These are phyloP conservation scores for Plectropomus leopardus DNA, from an alignment of 2,113 vertebrate genomes.

Conservation along the genomic window DNA sequence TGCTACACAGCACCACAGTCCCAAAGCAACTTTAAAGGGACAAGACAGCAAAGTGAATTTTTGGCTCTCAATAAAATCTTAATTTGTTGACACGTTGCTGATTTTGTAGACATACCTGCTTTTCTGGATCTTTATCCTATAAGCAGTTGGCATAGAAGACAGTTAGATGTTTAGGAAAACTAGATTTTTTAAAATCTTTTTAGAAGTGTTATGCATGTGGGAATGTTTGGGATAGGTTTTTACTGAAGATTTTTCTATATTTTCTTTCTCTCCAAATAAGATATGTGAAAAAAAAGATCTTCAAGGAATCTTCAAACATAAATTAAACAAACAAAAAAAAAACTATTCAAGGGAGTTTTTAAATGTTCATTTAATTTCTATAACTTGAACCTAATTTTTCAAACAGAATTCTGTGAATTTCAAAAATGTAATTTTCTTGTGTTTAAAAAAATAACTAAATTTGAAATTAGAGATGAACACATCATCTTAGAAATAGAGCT, in stretches of 20 bases:
- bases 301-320: neutral
- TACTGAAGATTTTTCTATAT: neutral
- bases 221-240: neutral
- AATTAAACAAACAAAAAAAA: no score
- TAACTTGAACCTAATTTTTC: neutral
- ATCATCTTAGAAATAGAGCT: neutral
- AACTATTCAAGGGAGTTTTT: no score
- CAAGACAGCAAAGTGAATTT: neutral
- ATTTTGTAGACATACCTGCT: neutral
- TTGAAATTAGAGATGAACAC: neutral
- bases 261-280: no score
- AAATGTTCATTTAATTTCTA: neutral
- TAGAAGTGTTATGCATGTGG: neutral
- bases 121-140: conserved; percentile 8
- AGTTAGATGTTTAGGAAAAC: neutral
- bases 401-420: no score
- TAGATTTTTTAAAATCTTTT: neutral
- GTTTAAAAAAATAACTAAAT: neutral
- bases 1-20: neutral
- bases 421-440: no score
- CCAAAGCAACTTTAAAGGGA: conserved; percentile 9
- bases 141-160: neutral
- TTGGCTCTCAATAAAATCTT: conserved; percentile 2
- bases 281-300: neutral
- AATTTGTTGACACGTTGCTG: conserved; percentile 6